Percentiles rank a stretch among this genome's conserved stretches.
Conservation (phyloP, 1,140 invertebrate genomes). For the Amyelois transitella region DNA sequence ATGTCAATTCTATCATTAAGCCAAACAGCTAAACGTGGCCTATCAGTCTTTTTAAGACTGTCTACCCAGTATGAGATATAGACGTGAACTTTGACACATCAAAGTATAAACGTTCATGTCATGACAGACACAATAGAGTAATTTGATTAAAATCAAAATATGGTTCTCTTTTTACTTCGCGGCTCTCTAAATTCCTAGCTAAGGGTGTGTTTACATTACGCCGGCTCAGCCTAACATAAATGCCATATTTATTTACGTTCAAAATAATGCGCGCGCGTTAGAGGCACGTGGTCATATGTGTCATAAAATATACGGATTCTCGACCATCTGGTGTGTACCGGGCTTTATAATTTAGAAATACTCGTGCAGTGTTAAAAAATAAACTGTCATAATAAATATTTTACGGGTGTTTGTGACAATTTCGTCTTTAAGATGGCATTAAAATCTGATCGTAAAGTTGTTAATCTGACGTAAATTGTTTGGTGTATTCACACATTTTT, state of each 20-base stretch:
- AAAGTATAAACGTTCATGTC: too few relatives aligned
- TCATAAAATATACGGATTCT: conserved; percentile 29
- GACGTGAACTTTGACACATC: too few relatives aligned
- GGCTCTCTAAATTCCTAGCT: conserved; percentile 7
- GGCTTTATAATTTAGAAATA: conserved; percentile 13
- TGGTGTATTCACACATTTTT: not conserved
- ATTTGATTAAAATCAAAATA: not conserved
- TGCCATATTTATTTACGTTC: conserved; percentile 35
- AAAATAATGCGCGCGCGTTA: conserved; percentile 19
- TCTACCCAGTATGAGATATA: too few relatives aligned
- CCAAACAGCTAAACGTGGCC: too few relatives aligned
- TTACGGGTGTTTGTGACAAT: not conserved
- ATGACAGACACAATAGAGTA: too few relatives aligned
- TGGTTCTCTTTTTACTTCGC: not conserved
- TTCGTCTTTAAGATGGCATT: not conserved
- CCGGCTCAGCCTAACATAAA: conserved; percentile 16
- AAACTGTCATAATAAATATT: not conserved
- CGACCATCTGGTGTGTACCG: conserved; percentile 26
- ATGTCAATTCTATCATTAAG: too few relatives aligned
- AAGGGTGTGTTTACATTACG: conserved; percentile 29
- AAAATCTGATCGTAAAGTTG: not conserved
- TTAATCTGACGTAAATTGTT: not conserved
- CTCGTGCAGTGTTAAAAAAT: not conserved
- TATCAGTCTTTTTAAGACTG: too few relatives aligned
- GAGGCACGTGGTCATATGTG: conserved; percentile 25